Conservation (phyloP, 92 coral and sea anemone species). For the Actinernus sp. region DNA sequence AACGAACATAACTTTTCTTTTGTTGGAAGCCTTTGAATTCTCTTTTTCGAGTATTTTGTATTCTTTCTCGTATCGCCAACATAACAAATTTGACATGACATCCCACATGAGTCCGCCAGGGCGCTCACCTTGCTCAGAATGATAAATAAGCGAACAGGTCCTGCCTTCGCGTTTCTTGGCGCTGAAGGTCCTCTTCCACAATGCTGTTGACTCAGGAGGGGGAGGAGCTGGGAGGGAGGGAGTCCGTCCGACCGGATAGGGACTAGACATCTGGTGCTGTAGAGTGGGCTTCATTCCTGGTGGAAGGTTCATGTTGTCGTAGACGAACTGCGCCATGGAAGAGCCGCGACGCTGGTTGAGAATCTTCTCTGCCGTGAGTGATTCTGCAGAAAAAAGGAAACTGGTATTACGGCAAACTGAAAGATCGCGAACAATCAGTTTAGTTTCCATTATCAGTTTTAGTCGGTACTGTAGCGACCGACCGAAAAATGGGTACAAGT, state of each 20-base stretch:
- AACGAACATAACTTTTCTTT: no score
- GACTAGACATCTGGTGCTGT: slow-evolving; percentile 63
- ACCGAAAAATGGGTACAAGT: no score
- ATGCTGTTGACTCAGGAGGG: slow-evolving; percentile 54
- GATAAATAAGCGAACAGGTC: slow-evolving; percentile 53
- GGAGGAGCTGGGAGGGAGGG: slow-evolving; percentile 79
- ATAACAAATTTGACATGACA: no score
- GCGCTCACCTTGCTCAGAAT: slow-evolving; percentile 68
- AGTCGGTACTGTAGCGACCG: no score
- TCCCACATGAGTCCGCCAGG: slow-evolving; percentile 9
- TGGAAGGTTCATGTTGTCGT: neutral
- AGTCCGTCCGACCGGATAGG: slow-evolving; percentile 77
- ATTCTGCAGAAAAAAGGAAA: slow-evolving; percentile 39
- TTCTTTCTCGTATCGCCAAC: no score
- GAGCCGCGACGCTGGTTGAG: slow-evolving; percentile 85
- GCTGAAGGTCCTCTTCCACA: slow-evolving; percentile 84
- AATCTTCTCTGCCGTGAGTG: slow-evolving; percentile 63
- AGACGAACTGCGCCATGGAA: slow-evolving; percentile 32
- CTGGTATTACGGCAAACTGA: neutral
- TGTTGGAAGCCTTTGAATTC: no score
- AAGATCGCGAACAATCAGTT: neutral
- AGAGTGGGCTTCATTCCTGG: slow-evolving; percentile 62
- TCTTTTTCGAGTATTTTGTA: no score
- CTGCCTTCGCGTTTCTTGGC: slow-evolving; percentile 98
- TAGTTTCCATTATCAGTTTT: neutral